Evolutionary conservation across 2,888 invertebrate species (phyloP), one percentile per base, ranked within the genome.

Genomic region (Drosophila mimetica): DNA sequence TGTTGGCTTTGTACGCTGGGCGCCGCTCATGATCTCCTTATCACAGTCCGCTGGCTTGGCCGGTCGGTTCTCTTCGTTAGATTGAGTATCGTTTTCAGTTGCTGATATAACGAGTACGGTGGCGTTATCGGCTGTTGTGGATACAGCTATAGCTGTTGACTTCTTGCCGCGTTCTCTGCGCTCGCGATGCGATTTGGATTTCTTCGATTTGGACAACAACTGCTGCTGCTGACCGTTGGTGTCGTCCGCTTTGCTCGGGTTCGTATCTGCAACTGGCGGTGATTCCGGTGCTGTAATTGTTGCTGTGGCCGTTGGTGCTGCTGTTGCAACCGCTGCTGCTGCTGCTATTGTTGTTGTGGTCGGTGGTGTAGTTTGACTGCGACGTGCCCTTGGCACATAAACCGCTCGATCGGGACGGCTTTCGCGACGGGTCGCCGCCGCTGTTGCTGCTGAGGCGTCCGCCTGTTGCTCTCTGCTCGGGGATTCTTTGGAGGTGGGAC

Each of bases 401-500:
- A 96, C 94, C 18, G 95, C 96, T 39, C 95, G 94, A 91, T 96
- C 96, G 48, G 96, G 96, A 76, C 96, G 93, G 63, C 94, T 94
- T 85, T 92, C 91, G 70, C 92, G 90, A 71, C 90, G 92, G 48
- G 75, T 74, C 30, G 83, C 60, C 13, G 53, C 47, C 4, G 41
- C 34, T 52, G 42, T 64, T 25, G 83, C 48, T 9, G 41, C 32
- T 36, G 42, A 66, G 4, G 44, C 41, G 42, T 50, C 67, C 36
- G 54, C 44, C 50, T 80, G 81, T 37, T 72, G 81, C 78, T 79
- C 83, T 77, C 73, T 79, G 52, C 77, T 66, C 4, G 77, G 73
- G n/a, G 73, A 82, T 37, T 50, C 52, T 50, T 72, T 77, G 13
- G 77, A 74, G 77, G 77, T 70, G 76, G 65, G 53, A 75, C 52